Evolutionary conservation across 2,113 vertebrate genomes (phyloP), one percentile per base, ranked within the genome.

Genomic region (Psammodynastes pulverulentus): DNA sequence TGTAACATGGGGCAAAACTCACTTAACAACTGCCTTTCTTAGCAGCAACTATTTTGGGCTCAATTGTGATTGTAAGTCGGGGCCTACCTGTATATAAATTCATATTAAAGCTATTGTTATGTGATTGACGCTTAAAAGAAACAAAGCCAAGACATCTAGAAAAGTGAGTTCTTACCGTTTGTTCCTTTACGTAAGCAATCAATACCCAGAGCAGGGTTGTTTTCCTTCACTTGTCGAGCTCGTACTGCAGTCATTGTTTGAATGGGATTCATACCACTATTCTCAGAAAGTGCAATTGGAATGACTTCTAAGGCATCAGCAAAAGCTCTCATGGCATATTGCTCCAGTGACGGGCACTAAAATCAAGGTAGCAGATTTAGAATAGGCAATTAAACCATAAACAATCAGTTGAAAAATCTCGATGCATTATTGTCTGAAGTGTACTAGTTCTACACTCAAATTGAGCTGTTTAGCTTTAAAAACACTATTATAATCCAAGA

Each of bases 261-360:
- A 95, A 99, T 99, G 10, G 99, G 98, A 93, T 98, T 99, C 96
- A 98, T 98, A 1, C 99, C 99, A 0, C 99, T 99, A 97, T 99
- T 99, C 95, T 99, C 99, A 0, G 99, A 96, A 5, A 99, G 97
- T 0, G 99, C 98, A 98, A 99, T 99, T 29, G 99, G 99, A 96
- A 99, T 99, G 10, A 98, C 98, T 94, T 99, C 99, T 45, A 99
- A 95, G 1, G 99, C 98, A 67, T 99, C 99, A 10, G 99, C 99
- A 94, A 99, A 99, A 0, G 99, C 97, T 90, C 99, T 98, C 99
- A 99, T 99, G 90, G 99, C 99, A 2, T 99, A 99, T 93, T 99
- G 99, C 92, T 99, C 99, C 97, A 99, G 92, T 92, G 99, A 99
- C 0, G 99, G 99, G 92, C 99, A 99, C 99, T 99, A 93, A 0